These are phyloP conservation scores for Amitus sp. DNA, from an alignment of 2,888 invertebrate genomes.

Conservation along the genomic window DNA sequence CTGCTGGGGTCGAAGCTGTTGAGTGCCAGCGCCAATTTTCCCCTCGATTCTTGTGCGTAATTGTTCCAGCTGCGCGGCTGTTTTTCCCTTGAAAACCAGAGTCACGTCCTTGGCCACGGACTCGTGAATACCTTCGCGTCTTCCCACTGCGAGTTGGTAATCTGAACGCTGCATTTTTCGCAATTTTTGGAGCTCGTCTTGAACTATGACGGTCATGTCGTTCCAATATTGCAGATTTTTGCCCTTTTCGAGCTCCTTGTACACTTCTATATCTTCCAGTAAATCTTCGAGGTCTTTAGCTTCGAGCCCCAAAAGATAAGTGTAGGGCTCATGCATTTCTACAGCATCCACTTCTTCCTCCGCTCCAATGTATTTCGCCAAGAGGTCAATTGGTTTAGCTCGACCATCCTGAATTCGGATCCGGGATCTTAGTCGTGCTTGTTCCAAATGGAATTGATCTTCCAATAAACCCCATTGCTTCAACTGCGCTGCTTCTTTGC, in stretches of 20 bases:
- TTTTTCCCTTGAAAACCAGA: constrained; percentile 92
- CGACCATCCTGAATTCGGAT: constrained; percentile 97
- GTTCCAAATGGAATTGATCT: constrained; percentile 96
- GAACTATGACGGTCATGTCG: constrained; percentile 94
- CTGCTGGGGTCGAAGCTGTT: too few relatives aligned
- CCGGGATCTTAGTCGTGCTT: constrained; percentile 91
- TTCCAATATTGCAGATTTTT: constrained; percentile 94
- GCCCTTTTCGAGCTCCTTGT: constrained; percentile 90
- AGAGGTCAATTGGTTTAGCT: constrained; percentile 97
- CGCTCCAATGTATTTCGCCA: constrained; percentile 95
- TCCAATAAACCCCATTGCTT: constrained; percentile 96
- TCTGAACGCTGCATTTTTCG: constrained; percentile 79
- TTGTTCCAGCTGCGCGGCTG: constrained; percentile 84
- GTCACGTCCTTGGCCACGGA: constrained; percentile 92
- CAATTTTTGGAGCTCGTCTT: constrained; percentile 91
- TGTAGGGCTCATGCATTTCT: constrained; percentile 98
- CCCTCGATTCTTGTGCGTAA: constrained; percentile 86
- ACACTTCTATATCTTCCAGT: constrained; percentile 94
- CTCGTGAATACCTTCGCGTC: constrained; percentile 86
- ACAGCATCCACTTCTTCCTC: constrained; percentile 91
- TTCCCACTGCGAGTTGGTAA: constrained; percentile 70
- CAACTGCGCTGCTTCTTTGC: constrained; percentile 90
- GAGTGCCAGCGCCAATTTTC: constrained; percentile 83
- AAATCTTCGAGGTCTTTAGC: constrained; percentile 94
- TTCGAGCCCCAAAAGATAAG: constrained; percentile 90